phyloP scores from a whole-genome alignment of 2,113 vertebrate genomes.

The Sclerurus mexicanus region DNA sequence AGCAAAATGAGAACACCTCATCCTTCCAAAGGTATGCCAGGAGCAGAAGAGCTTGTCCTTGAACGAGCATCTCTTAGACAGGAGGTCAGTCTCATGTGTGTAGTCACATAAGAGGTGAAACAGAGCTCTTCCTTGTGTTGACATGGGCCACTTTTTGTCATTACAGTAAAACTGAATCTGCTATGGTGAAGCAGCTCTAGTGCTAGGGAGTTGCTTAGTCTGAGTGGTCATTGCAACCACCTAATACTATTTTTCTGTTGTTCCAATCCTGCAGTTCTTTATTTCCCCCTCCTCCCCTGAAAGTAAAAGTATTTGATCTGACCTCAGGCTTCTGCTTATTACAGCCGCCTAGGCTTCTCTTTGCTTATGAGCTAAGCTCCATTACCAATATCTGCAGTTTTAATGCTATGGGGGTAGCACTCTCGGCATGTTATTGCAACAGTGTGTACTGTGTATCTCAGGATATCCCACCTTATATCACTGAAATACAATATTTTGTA shows the following conservation, averaged over 20 bases:
- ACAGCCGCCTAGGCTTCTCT: background rate
- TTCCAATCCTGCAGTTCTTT: background rate
- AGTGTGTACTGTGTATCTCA: background rate
- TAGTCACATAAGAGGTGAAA: background rate
- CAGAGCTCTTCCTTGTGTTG: background rate
- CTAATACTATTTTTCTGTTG: background rate
- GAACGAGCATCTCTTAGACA: background rate
- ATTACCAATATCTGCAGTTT: background rate
- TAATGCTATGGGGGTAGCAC: background rate
- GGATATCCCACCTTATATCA: background rate
- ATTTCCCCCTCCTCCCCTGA: background rate
- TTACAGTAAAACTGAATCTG: background rate
- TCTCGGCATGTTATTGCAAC: constrained; percentile 16
- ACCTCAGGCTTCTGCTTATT: background rate
- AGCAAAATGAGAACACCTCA: background rate
- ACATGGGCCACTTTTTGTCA: fast-evolving
- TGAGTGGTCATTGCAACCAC: background rate
- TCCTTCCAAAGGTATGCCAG: background rate
- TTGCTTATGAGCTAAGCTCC: background rate
- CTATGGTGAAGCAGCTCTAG: background rate
- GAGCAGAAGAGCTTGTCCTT: background rate
- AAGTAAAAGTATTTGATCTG: background rate
- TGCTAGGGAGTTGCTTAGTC: background rate
- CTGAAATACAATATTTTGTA: background rate
- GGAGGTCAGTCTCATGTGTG: background rate